These are phyloP conservation scores for Rhagonycha lutea DNA, from an alignment of 2,888 invertebrate species.

Conservation along the genomic window DNA sequence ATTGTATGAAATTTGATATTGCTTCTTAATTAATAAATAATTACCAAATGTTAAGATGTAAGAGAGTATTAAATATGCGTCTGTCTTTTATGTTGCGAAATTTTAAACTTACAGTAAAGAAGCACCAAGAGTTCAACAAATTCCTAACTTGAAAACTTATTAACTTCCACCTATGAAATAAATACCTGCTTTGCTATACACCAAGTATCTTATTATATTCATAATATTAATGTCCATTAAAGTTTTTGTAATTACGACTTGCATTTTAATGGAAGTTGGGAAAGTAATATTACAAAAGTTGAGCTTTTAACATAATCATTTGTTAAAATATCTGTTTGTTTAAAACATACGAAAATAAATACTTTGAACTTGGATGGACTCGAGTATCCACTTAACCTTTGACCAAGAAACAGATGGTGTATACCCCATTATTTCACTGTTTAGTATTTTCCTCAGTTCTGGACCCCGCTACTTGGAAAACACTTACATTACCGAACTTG, in stretches of 20 bases:
- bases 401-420: constrained; percentile 42
- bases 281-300: neutral
- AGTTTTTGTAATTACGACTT: neutral
- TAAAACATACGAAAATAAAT: constrained; percentile 18
- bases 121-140: neutral
- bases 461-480: constrained; percentile 43
- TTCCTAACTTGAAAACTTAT: neutral
- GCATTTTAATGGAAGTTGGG: neutral
- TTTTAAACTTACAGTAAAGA: neutral
- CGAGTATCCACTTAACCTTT: constrained; percentile 40
- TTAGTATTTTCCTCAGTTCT: constrained; percentile 39
- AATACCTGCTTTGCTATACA: neutral
- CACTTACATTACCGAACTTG: constrained; percentile 44
- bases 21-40: neutral
- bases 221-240: neutral
- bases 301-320: neutral
- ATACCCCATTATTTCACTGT: constrained; percentile 38
- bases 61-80: too few species aligned
- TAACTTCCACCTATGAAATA: neutral
- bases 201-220: neutral
- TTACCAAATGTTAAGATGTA: too few species aligned
- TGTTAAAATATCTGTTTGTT: neutral
- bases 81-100: neutral
- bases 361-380: constrained; percentile 27
- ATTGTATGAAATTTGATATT: neutral